Conservation (phyloP, 1,140 invertebrate genomes). For the Drosophila melanica region DNA sequence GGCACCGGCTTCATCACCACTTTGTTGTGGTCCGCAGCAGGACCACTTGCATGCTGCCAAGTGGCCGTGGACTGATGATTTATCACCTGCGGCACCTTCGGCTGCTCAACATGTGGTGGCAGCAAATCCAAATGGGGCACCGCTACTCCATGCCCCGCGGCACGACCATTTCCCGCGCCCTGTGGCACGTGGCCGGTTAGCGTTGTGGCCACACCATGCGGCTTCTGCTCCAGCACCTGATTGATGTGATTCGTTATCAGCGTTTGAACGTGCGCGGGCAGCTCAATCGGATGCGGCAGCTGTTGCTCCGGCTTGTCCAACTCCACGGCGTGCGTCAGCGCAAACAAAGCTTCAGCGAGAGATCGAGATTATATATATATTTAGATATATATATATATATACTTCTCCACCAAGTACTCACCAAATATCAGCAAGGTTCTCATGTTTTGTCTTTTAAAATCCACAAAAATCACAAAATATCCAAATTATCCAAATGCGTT, state of each 20-base stretch:
- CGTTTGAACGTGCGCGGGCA: slow-evolving; percentile 57
- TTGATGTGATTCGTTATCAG: slow-evolving; percentile 74
- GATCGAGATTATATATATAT: not conserved
- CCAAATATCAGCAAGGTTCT: slow-evolving; percentile 48
- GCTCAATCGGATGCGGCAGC: slow-evolving; percentile 40
- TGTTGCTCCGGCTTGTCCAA: slow-evolving; percentile 39
- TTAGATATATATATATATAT: too few relatives aligned
- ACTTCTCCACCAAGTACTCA: slow-evolving; percentile 14
- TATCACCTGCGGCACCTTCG: slow-evolving; percentile 58
- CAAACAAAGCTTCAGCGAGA: slow-evolving; percentile 36
- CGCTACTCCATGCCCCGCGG: slow-evolving; percentile 5
- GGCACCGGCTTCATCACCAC: slow-evolving; percentile 58
- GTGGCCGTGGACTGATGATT: slow-evolving; percentile 66
- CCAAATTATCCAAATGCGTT: not conserved
- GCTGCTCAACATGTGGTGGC: slow-evolving; percentile 53
- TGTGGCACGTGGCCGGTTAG: slow-evolving; percentile 59
- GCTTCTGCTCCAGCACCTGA: slow-evolving; percentile 61
- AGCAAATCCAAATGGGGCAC: slow-evolving; percentile 66
- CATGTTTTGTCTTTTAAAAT: slow-evolving; percentile 32
- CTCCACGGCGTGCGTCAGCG: slow-evolving; percentile 40
- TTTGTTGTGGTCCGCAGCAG: slow-evolving; percentile 52
- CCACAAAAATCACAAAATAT: not conserved
- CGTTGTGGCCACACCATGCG: slow-evolving; percentile 25
- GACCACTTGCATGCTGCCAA: slow-evolving; percentile 35
- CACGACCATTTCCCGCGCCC: slow-evolving; percentile 22